Conservation (phyloP, 2,888 invertebrate genomes). For the Oligia latruncula region DNA sequence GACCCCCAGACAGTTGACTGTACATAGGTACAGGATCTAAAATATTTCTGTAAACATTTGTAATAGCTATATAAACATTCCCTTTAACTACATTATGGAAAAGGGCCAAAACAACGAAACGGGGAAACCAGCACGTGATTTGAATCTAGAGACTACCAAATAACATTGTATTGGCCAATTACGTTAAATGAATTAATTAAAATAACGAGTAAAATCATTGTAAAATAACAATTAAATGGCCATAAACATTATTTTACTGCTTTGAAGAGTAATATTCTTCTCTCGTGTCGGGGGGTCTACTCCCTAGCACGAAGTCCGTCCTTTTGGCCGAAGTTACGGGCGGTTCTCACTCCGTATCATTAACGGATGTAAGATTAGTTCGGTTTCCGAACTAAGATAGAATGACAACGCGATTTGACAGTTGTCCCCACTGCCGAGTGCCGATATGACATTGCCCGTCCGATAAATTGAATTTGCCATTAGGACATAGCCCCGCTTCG, state of each 20-base stretch:
- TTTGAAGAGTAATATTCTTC: not conserved
- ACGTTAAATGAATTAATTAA: slow-evolving; percentile 65
- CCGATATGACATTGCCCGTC: no score
- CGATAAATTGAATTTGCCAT: no score
- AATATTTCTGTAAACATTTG: slow-evolving; percentile 45
- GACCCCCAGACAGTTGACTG: no score
- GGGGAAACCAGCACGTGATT: slow-evolving; percentile 62
- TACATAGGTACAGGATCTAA: slow-evolving; percentile 1
- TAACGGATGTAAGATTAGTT: no score
- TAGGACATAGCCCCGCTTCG: no score
- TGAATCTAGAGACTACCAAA: slow-evolving; percentile 61
- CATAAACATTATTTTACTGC: not conserved
- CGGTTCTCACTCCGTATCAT: no score
- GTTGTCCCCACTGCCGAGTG: no score
- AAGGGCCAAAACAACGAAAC: slow-evolving; percentile 49
- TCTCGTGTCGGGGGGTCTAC: not conserved
- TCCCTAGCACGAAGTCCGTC: no score
- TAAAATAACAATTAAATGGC: slow-evolving; percentile 49
- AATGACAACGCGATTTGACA: no score
- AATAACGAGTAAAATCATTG: slow-evolving; percentile 61
- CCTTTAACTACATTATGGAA: slow-evolving; percentile 49
- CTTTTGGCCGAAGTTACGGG: no score
- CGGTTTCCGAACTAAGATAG: no score
- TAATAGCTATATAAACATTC: slow-evolving; percentile 39
- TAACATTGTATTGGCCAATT: slow-evolving; percentile 60